Evolutionary conservation across 2,113 vertebrate genomes (phyloP), one percentile per base, ranked within the genome.

Genomic region (Leptobrachium leishanense): DNA sequence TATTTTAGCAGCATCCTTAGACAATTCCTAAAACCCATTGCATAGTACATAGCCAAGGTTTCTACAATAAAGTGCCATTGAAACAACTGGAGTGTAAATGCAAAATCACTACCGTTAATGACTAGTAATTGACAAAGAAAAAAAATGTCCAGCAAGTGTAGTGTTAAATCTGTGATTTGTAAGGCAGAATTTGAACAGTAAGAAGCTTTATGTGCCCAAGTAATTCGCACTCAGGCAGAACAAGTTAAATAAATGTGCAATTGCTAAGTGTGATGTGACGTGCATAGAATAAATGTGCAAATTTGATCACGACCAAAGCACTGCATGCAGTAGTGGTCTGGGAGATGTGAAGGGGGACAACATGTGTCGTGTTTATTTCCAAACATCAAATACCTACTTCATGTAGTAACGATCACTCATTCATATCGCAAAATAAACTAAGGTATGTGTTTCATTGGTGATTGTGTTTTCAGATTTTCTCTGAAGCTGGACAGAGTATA

Each of bases 31-130:
- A 78, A 85, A 87, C 83, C 20, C 20, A 88, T 72, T 77, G 90
- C 83, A 79, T 84, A 85, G 82, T 84, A 87, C 86, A 90, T 85
- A 88, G 86, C 78, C 85, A 83, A 31, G 84, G 59, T 77, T 90
- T 90, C 87, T 84, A 87, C 92, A 88, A 85, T 94, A 95, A 96
- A 95, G 94, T 96, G 94, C 96, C 88, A 90, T 85, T 89, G 84
- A 55, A 31, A 0, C 50, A 72, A 31, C 3, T 59, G 55, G 11
- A 2, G 55, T 62, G 44, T 83, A 70, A 50, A 50, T 50, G 8
- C 20, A 31, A 31, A 31, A 31, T 31, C 20, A 31, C 59, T 82
- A 84, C 73, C 75, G 84, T 57, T 63, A 8, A 44, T 62, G n/a
- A 73, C 66, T 68, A 59, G 20, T 70, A 44, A 43, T 44, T 15